Conservation (phyloP, 2,888 invertebrate genomes). For the Drosophila emarginata region DNA sequence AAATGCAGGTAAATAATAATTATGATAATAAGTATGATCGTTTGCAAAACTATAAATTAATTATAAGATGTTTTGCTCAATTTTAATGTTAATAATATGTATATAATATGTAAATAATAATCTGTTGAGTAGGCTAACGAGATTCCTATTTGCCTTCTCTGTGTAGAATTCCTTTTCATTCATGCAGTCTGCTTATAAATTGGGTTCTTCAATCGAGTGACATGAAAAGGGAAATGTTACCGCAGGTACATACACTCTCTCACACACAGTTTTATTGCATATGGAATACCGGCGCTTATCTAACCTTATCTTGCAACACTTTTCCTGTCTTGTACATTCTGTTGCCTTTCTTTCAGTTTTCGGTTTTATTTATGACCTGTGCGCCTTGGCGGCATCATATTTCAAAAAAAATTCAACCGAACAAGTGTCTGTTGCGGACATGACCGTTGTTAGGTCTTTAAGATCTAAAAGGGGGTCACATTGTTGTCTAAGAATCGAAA, state of each 20-base stretch:
- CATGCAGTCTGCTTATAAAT: background rate
- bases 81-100: too few species aligned
- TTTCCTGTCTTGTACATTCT: constrained; percentile 44
- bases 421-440: constrained; percentile 67
- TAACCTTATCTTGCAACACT: constrained; percentile 75
- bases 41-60: too few species aligned
- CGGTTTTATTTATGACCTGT: constrained; percentile 68
- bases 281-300: constrained; percentile 61
- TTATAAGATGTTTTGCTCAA: too few species aligned
- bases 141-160: background rate
- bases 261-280: background rate
- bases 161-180: background rate
- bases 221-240: constrained; percentile 24
- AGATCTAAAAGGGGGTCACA: background rate
- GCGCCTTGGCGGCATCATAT: constrained; percentile 70
- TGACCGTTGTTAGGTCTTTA: constrained; percentile 35
- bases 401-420: constrained; percentile 60
- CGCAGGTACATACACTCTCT: background rate
- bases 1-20: constrained; percentile 74
- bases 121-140: too few species aligned
- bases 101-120: too few species aligned
- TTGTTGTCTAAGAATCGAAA: background rate
- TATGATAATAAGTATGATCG: too few species aligned
- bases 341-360: constrained; percentile 31
- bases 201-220: background rate